Percentiles rank a stretch among this genome's conserved stretches.
Conservation (phyloP, 2,888 invertebrate species). For the Phasia obesa region DNA sequence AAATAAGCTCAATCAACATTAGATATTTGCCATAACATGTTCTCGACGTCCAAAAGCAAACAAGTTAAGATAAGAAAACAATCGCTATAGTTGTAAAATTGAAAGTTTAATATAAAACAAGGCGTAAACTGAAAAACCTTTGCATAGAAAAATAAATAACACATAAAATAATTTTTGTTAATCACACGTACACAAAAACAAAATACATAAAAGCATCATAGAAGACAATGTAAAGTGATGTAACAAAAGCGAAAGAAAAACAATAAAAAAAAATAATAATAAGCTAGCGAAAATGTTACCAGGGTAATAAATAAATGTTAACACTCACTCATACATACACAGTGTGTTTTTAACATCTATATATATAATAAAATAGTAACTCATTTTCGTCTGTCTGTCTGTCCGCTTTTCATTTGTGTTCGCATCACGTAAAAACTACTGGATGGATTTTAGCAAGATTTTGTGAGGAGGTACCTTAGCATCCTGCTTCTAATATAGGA, state of each 20-base stretch:
- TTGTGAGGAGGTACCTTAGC: too few relatives aligned
- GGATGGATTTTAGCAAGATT: too few relatives aligned
- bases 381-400: too few relatives aligned
- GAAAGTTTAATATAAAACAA: slow-evolving; percentile 26
- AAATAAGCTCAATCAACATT: slow-evolving; percentile 61
- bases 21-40: slow-evolving; percentile 17
- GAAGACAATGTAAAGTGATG: neutral
- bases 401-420: too few relatives aligned
- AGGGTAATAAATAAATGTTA: slow-evolving; percentile 24
- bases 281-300: slow-evolving; percentile 9
- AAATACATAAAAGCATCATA: neutral
- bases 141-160: neutral
- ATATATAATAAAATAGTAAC: too few relatives aligned
- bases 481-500: too few relatives aligned
- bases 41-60: too few relatives aligned
- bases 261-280: slow-evolving; percentile 7
- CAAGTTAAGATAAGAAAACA: slow-evolving; percentile 44
- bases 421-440: too few relatives aligned
- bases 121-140: neutral
- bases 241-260: slow-evolving; percentile 7
- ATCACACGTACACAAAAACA: neutral
- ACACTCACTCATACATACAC: neutral
- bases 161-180: neutral
- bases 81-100: slow-evolving; percentile 6
- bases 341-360: neutral